Conservation (phyloP, 2,888 invertebrate species). For the Trissolcus brochymenae region DNA sequence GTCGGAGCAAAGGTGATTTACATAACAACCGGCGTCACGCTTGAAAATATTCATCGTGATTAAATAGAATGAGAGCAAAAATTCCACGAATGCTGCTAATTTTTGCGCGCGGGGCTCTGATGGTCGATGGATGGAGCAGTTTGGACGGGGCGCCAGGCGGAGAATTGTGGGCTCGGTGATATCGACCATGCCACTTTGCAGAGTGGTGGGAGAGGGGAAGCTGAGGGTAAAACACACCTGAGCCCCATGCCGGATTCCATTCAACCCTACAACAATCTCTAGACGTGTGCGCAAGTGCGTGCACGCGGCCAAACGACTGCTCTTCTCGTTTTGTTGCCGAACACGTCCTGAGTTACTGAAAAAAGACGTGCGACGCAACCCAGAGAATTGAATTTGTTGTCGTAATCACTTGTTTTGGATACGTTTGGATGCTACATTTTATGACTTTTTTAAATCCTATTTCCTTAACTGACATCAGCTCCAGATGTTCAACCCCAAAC, state of each 20-base stretch:
- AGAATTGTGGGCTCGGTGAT: constrained; percentile 65
- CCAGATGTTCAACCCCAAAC: no score
- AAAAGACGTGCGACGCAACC: constrained; percentile 42
- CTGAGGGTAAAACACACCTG: constrained; percentile 58
- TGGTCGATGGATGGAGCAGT: constrained; percentile 55
- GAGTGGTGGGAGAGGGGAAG: constrained; percentile 33
- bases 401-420: constrained; percentile 46
- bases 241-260: constrained; percentile 55
- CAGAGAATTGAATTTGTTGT: constrained; percentile 45
- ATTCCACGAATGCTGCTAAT: constrained; percentile 65
- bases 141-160: constrained; percentile 51
- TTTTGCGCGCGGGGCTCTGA: constrained; percentile 26
- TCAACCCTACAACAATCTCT: constrained; percentile 52
- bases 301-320: constrained; percentile 32
- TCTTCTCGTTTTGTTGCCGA: constrained; percentile 43
- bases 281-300: constrained; percentile 55
- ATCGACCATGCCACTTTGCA: constrained; percentile 71
- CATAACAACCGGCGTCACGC: constrained; percentile 26
- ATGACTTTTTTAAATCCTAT: background rate
- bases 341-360: constrained; percentile 44
- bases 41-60: constrained; percentile 66
- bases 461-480: no score
- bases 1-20: constrained; percentile 21
- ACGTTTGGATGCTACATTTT: background rate
- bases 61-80: constrained; percentile 70